phyloP scores from a whole-genome alignment of 2,113 vertebrate species.

The Calypte anna region DNA sequence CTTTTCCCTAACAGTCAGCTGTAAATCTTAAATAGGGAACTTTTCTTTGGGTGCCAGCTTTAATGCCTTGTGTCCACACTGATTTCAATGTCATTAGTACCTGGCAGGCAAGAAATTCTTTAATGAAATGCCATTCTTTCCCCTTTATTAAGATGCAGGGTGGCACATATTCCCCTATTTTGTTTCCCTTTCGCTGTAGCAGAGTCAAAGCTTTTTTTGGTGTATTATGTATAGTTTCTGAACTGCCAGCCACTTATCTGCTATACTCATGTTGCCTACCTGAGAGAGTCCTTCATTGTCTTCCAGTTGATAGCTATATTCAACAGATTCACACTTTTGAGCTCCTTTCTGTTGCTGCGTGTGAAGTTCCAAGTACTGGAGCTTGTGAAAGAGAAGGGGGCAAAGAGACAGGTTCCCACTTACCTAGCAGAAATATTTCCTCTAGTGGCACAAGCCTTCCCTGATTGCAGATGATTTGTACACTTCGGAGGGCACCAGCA shows the following conservation, averaged over 20 bases:
- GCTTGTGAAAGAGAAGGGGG: neutral
- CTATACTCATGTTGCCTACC: neutral
- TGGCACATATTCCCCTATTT: neutral
- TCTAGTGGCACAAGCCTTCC: neutral
- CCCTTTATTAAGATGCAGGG: slow-evolving; percentile 5
- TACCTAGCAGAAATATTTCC: neutral
- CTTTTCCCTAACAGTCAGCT: slow-evolving; percentile 69
- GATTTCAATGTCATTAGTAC: slow-evolving; percentile 74
- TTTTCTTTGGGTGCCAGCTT: slow-evolving; percentile 49
- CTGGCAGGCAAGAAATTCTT: slow-evolving; percentile 63
- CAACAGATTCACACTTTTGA: neutral
- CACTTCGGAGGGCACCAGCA: neutral
- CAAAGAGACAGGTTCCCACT: neutral
- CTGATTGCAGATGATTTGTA: neutral
- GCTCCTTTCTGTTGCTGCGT: neutral
- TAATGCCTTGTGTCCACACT: slow-evolving; percentile 70
- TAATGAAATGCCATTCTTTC: slow-evolving; percentile 72
- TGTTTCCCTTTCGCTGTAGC: neutral
- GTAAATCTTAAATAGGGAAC: slow-evolving; percentile 77
- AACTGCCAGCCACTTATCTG: slow-evolving; percentile 37
- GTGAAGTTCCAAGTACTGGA: neutral
- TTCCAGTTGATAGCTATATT: neutral
- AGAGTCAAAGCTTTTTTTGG: neutral
- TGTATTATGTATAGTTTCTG: neutral
- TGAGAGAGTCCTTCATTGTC: slow-evolving; percentile 5